Percentiles rank a stretch among this genome's conserved stretches.
Evolutionary conservation across 2,113 vertebrate species (phyloP).

Genomic region (Poeciliopsis turrubarensis): DNA sequence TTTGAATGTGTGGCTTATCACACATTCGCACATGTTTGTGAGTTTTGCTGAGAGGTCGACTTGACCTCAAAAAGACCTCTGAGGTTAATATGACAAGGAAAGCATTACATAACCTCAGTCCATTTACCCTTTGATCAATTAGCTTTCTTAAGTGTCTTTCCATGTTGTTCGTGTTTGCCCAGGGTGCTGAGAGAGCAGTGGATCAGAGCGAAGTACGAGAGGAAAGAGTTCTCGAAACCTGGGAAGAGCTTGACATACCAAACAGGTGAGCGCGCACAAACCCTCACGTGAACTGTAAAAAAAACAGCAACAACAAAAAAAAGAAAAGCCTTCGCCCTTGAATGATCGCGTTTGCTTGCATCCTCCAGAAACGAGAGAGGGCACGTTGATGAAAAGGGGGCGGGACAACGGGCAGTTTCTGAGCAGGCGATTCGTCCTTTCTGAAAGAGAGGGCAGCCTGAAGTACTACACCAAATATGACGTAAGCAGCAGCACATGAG

Average conservation of each 20-base stretch:
- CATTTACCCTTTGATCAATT: neutral
- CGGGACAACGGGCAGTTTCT: conserved; percentile 89
- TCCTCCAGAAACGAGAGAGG: conserved; percentile 82
- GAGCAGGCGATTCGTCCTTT: conserved; percentile 87
- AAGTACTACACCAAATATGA: conserved; percentile 90
- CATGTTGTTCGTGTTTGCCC: conserved; percentile 21
- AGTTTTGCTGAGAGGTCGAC: too few species aligned
- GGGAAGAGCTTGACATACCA: conserved; percentile 76
- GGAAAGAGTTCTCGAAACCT: conserved; percentile 82
- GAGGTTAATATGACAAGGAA: neutral
- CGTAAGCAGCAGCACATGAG: conserved; percentile 74
- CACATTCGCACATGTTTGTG: too few species aligned
- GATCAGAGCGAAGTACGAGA: conserved; percentile 91
- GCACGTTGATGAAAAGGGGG: conserved; percentile 88
- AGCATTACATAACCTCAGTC: too few species aligned
- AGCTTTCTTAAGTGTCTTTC: neutral
- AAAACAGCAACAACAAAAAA: too few species aligned
- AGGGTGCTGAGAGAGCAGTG: conserved; percentile 91
- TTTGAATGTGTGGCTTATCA: neutral
- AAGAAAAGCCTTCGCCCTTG: neutral
- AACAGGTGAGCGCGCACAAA: conserved; percentile 75
- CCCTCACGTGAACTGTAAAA: neutral
- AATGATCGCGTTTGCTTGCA: conserved; percentile 11
- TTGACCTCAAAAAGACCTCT: neutral
- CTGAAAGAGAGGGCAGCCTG: conserved; percentile 85